A percentile compares a stretch with the other conserved stretches of the same genome.
Conservation (phyloP, 2,888 invertebrate genomes). For the Clusia tigrina region DNA sequence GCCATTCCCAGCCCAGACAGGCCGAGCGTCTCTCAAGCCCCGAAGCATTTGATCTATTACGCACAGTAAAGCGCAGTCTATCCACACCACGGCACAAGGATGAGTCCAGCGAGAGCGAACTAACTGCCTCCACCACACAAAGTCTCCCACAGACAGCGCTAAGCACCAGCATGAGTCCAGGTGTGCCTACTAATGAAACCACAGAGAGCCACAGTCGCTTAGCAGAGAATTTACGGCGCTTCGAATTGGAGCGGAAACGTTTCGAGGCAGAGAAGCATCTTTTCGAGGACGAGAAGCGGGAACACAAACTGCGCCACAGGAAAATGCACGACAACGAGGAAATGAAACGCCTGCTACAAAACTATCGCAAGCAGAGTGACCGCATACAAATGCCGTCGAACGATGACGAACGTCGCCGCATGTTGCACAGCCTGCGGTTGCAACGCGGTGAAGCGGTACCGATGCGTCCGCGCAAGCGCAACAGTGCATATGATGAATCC, state of each 20-base stretch:
- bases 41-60: slow-evolving; percentile 55
- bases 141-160: slow-evolving; percentile 3
- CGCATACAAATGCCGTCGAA: slow-evolving; percentile 54
- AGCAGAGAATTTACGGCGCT: slow-evolving; percentile 59
- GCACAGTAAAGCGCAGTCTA: slow-evolving; percentile 56
- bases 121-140: slow-evolving; percentile 27
- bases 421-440: slow-evolving; percentile 55
- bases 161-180: slow-evolving; percentile 36
- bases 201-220: slow-evolving; percentile 54
- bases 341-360: slow-evolving; percentile 55
- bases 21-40: slow-evolving; percentile 54
- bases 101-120: slow-evolving; percentile 60
- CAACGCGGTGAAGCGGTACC: slow-evolving; percentile 49
- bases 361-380: slow-evolving; percentile 58
- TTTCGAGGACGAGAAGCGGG: slow-evolving; percentile 68
- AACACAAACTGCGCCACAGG: slow-evolving; percentile 61
- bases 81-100: slow-evolving; percentile 62
- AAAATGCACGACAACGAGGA: slow-evolving; percentile 61
- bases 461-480: slow-evolving; percentile 36
- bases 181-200: too few relatives aligned
- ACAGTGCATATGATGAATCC: slow-evolving; percentile 56
- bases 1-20: slow-evolving; percentile 61
- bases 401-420: slow-evolving; percentile 54
- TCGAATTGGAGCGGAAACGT: slow-evolving; percentile 61
- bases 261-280: slow-evolving; percentile 65